Evolutionary conservation across 2,113 vertebrate species (phyloP).

Genomic region (Garra rufa): DNA sequence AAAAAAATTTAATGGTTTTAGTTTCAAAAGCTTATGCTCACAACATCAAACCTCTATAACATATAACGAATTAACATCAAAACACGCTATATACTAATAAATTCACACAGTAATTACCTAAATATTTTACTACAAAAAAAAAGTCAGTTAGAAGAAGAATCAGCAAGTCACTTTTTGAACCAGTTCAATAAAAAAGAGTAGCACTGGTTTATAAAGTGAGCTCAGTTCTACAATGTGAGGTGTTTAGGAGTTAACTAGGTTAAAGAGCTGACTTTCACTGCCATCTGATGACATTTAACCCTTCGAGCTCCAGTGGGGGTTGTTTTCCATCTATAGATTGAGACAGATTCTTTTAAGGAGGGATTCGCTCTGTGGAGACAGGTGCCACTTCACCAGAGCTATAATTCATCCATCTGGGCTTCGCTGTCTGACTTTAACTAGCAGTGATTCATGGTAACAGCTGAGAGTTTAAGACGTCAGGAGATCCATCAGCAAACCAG

Average conservation of each 20-base stretch:
- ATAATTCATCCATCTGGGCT: neutral
- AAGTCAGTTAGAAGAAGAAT: too few relatives aligned
- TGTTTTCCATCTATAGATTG: conserved; percentile 16
- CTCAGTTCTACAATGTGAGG: too few relatives aligned
- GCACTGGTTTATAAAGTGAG: neutral
- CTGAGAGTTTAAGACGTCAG: neutral
- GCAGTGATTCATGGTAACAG: neutral
- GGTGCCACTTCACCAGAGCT: neutral
- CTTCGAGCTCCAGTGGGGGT: neutral
- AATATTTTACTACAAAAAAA: too few relatives aligned
- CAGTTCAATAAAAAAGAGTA: neutral
- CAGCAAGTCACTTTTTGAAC: neutral
- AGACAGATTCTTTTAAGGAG: neutral
- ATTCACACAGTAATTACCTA: too few relatives aligned
- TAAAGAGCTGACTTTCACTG: conserved; percentile 74
- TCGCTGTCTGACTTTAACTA: conserved; percentile 1
- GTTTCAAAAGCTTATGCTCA: too few relatives aligned
- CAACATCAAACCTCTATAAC: too few relatives aligned
- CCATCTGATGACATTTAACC: neutral
- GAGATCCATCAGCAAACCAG: neutral
- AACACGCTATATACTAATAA: too few relatives aligned
- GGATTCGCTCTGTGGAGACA: neutral
- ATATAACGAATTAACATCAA: too few relatives aligned
- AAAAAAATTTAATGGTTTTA: too few relatives aligned
- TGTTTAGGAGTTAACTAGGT: conserved; percentile 68